Evolutionary conservation across 2,888 invertebrate genomes (phyloP), one percentile per base, ranked within the genome.

Genomic region (Stenodema calcarata): DNA sequence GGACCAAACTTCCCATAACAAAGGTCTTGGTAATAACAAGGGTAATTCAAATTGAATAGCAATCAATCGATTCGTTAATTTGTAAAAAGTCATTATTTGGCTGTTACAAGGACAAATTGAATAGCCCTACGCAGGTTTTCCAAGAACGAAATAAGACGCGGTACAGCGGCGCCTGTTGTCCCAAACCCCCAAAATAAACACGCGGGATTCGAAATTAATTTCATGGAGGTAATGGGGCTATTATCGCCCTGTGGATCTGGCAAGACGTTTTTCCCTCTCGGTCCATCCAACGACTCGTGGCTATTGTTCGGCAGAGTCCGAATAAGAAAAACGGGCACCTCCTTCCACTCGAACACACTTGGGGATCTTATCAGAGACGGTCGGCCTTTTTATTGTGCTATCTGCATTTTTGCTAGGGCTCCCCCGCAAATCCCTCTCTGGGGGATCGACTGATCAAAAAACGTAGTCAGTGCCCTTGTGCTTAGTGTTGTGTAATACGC

Each of bases 141-240:
- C 23, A 62, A 23, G 62, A 18, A 23, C 62, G 18, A 14, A 62
- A 23, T 62, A 23, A 62, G 62, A 23, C 62, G 62, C 18, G 23
- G 62, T 62, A 62, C 62, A 62, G 11, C 62, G 62, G 62, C 62
- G 62, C 62, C 62, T 62, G 62, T 23, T 62, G 62, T 23, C 27
- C 23, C n/a, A n/a, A 11, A 6, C 18, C 73, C 73, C 73, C 18
- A 73, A 73, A 73, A 73, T 73, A 73, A 73, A 73, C 73, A 73
- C 41, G n/a, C 14, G 73, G 18, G 16, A 35, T 16, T 73, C 73
- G 73, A 73, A 73, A 73, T 73, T 73, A 73, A 73, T 73, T 73
- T 73, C 73, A 73, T 73, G 73, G 73, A 73, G 73, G 73, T 73
- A 73, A 73, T 73, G 73, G 73, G 73, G 35, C 73, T 18, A 73